Base-by-base conservation (phyloP, 2,113 vertebrate genomes). In the Elgaria multicarinata region DNA sequence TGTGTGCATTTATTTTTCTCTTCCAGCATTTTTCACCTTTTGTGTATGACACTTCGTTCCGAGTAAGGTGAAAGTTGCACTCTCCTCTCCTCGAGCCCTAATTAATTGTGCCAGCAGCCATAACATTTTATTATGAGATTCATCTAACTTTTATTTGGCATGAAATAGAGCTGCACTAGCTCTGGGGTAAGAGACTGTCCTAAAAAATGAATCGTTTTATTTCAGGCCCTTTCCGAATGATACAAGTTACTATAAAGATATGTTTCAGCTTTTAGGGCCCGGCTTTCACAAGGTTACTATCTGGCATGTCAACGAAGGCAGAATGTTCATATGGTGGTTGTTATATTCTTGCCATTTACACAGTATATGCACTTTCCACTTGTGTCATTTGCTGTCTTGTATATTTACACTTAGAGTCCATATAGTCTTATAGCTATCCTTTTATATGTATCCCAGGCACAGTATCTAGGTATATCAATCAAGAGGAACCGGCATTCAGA, bases 61-160 rank as follows among this genome's bases (percentile, higher is more conserved):
- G 84, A 96, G 91, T 95, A 84, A 93, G 93, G 91, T 96, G 92
- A 94, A 94, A 92, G 92, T 95, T 93, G 67, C 91, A 91, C 90
- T 96, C 12, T 6, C 36, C 42, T 88, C 67, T 75, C 86, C 88
- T 95, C 89, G 75, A 67, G 87, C 84, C 95, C 93, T 96, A 96
- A 96, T 94, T 96, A 96, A 95, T 96, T 96, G 90, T 95, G 93
- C 92, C 94, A 94, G 93, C 7, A 75, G 91, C 94, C 93, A 91
- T 95, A 94, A 90, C 88, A 62, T 95, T 97, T 96, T 94, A 95
- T 94, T 94, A 83, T 50, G 82, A 94, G 93, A 94, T 95, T 96
- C 95, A 94, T 95, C 91, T 93, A 87, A 89, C 83, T 94, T 95
- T 95, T 94, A 93, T 96, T 96, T 96, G 93, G 92, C 94, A 93